Evolutionary conservation across 2,888 invertebrate species (phyloP).

Genomic region (Atrina japonica): DNA sequence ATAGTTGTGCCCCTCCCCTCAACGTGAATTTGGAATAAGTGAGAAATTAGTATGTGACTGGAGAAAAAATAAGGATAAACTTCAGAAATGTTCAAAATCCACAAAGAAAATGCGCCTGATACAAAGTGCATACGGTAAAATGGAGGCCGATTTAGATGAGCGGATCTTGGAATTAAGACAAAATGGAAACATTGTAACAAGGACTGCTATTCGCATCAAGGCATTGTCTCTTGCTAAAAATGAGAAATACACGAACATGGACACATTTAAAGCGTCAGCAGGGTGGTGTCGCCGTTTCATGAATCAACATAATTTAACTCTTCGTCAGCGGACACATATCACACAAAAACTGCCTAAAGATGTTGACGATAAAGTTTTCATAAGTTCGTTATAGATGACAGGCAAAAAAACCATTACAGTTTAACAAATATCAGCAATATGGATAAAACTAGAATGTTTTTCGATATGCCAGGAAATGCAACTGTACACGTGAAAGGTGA

Average conservation of each 20-base stretch:
- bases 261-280: background rate
- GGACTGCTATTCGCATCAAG: background rate
- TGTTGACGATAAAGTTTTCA: constrained; percentile 1
- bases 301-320: background rate
- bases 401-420: background rate
- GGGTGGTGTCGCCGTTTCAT: constrained; percentile 3
- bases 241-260: background rate
- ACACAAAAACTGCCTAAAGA: background rate
- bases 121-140: background rate
- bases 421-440: constrained; percentile 29
- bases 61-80: constrained; percentile 8
- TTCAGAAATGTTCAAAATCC: no score
- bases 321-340: background rate
- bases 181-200: background rate
- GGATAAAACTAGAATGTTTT: constrained; percentile 17
- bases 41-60: constrained; percentile 34
- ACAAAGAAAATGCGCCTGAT: no score
- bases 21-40: constrained; percentile 15
- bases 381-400: background rate
- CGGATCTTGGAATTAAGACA: no score
- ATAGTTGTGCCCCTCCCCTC: constrained; percentile 17
- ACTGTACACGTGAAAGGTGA: constrained; percentile 37
- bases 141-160: background rate
- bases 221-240: background rate
- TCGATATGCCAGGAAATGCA: constrained; percentile 44